Conservation (phyloP, 2,113 vertebrate genomes). For the Apodemus sylvaticus region DNA sequence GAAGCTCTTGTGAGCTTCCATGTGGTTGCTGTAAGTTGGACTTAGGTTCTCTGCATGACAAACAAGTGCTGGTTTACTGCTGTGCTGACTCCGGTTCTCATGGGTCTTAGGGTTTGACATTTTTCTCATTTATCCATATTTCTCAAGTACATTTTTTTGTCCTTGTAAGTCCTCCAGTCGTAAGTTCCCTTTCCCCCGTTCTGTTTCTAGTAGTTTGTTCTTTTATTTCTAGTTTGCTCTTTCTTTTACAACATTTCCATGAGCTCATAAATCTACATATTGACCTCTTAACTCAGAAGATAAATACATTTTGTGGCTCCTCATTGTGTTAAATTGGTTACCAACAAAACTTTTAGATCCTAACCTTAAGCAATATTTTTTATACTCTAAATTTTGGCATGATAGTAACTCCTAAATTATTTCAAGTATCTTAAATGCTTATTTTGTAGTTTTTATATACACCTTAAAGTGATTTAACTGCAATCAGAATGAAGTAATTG, state of each 20-base stretch:
- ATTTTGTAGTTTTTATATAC: background rate
- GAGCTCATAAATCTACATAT: background rate
- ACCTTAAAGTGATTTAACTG: slow-evolving; percentile 3
- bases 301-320: background rate
- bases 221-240: background rate
- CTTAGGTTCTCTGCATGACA: background rate
- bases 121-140: background rate
- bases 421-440: background rate
- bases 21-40: accelerated
- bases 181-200: background rate
- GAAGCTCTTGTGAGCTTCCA: background rate
- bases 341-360: background rate
- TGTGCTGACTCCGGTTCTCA: background rate
- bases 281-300: background rate
- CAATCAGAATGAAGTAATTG: slow-evolving; percentile 5
- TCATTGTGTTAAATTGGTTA: background rate
- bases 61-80: background rate
- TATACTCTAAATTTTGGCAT: slow-evolving; percentile 9
- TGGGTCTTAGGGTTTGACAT: background rate
- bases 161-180: background rate
- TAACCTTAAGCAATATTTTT: background rate
- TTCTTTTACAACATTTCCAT: background rate
- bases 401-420: background rate
- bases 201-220: background rate
- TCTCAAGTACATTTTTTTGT: background rate